Base-by-base conservation (phyloP, 2,888 invertebrate species). In the Dynastes tityus region DNA sequence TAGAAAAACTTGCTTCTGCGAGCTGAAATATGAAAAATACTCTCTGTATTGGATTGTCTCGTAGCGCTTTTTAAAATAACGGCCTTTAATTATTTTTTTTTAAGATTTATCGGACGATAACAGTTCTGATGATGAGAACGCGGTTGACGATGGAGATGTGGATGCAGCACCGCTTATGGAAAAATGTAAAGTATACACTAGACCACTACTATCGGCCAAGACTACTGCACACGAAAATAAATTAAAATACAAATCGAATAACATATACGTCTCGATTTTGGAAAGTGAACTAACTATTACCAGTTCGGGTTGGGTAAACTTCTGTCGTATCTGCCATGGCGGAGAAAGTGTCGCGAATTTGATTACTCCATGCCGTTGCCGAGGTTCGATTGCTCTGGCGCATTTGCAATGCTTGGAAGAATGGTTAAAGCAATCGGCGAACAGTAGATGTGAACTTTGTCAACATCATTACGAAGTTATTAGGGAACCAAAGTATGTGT, bases 371-470 rank as follows among this genome's bases (percentile, higher is more conserved):
- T 92, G 92, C 83, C 85, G 88, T 79, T 92, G 92, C 84, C 86
- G 88, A 81, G 92, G 92, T 3, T 89, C 91, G 0, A 88, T 92
- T 82, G 91, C 91, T 11, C 84, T 90, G 77, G 89, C 91, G n/a
- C 91, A 92, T 86, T 83, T 91, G 22, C 88, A 90, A 61, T 92
- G 92, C 83, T 85, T 92, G 78, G 91, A 92, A 84, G 87, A 79
- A 27, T 92, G 92, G 92, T 87, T 92, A 2, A 89, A 90, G 63
- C 90, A 91, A 83, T 90, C 90, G 1, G 89, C 90, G 29, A 87
- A 88, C 73, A 90, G 89, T 79, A 84, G 85, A 49, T 92, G 92
- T 85, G 92, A 92, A 85, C 87, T 92, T 37, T 92, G 92, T 85
- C 88, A 89, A 79, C 90, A 90, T 83, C 88, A 89, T 79, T 92